These are phyloP conservation scores for Notamacropus eugenii DNA, from an alignment of 2,797 vertebrate species.

Conservation along the genomic window DNA sequence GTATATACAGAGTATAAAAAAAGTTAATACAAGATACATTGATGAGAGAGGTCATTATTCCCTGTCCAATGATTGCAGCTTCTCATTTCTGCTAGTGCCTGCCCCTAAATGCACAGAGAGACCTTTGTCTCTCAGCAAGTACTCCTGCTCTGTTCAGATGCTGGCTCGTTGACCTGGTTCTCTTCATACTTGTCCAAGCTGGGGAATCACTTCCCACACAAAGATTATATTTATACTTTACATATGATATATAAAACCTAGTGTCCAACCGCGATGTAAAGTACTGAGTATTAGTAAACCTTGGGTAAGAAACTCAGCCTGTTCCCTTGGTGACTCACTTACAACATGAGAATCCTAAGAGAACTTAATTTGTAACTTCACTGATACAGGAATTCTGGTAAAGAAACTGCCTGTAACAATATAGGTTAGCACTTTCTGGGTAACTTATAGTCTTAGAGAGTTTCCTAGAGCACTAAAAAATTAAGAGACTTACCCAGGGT, in stretches of 20 bases:
- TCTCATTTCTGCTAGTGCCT: background rate
- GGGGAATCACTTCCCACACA: no score
- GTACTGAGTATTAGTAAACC: background rate
- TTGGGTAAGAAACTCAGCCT: background rate
- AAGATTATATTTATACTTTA: background rate
- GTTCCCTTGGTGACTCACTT: background rate
- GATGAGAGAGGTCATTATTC: no score
- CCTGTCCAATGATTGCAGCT: background rate
- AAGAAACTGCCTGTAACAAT: background rate
- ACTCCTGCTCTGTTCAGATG: background rate
- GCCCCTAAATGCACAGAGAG: background rate
- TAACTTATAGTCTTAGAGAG: background rate
- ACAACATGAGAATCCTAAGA: background rate
- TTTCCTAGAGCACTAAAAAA: background rate
- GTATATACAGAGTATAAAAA: no score
- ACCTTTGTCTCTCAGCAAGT: background rate
- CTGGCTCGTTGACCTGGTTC: background rate
- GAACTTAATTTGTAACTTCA: background rate
- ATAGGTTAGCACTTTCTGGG: background rate
- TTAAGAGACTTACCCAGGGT: background rate
- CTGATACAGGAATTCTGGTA: background rate
- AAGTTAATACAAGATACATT: no score
- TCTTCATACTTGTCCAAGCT: background rate
- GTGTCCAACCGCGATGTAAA: background rate
- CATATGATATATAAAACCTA: background rate